Evolutionary conservation across 64 coral and sea anemone species (phyloP).

Genomic region (Catalaphyllia jardinei): DNA sequence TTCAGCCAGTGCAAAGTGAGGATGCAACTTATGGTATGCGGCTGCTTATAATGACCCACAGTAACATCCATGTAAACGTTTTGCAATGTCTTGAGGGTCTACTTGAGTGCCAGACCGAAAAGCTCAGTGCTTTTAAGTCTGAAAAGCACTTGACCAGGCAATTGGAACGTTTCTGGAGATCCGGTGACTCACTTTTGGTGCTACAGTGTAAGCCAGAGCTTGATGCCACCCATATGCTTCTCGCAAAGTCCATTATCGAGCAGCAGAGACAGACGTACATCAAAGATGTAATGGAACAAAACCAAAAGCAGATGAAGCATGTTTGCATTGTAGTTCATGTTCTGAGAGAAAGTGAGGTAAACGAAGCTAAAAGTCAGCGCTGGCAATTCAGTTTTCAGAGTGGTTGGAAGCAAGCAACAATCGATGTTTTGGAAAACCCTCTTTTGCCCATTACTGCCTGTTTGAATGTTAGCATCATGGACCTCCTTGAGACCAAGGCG

Average conservation of each 20-base stretch:
- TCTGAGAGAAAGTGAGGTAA: conserved; percentile 42
- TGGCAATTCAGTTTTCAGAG: conserved; percentile 88
- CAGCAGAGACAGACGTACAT: conserved; percentile 52
- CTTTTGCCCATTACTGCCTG: conserved; percentile 50
- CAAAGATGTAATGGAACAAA: background rate
- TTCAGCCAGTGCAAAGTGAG: background rate
- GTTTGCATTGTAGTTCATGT: conserved; percentile 79
- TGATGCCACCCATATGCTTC: conserved; percentile 75
- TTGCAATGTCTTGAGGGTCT: conserved; percentile 52
- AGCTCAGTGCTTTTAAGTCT: conserved; percentile 83
- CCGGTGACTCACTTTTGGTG: conserved; percentile 51
- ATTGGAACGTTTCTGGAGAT: conserved; percentile 54
- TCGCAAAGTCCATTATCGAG: conserved; percentile 71
- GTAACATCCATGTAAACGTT: conserved; percentile 70
- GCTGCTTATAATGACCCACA: conserved; percentile 79
- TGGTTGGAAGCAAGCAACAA: conserved; percentile 85
- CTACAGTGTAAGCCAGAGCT: conserved; percentile 80
- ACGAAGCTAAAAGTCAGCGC: conserved; percentile 5
- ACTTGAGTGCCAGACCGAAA: conserved; percentile 55
- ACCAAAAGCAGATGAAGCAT: conserved; percentile 51
- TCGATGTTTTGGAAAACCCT: conserved; percentile 77
- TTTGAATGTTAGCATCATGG: conserved; percentile 43
- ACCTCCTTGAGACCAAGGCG: conserved; percentile 46
- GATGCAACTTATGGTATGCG: conserved; percentile 32
- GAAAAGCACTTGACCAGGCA: conserved; percentile 74